Evolutionary conservation across 2,113 vertebrate genomes (phyloP), one percentile per base, ranked within the genome.

Genomic region (Percina caprodes): DNA sequence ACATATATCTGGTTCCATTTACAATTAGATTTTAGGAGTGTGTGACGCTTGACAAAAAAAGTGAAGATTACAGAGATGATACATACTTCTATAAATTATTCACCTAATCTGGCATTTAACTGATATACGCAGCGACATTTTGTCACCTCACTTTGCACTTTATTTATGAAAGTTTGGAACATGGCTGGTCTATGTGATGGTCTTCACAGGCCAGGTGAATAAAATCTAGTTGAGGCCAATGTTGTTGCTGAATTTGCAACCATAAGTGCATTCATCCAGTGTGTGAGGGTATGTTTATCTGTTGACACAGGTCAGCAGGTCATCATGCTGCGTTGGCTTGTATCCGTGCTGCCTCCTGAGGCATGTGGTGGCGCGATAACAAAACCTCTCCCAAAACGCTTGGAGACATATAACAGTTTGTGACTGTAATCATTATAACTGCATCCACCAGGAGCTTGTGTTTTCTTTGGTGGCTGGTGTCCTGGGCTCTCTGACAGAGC

Each of bases 401-500:
- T 1, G 24, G 1, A 80, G 51, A 33, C 42, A 49, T 59, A 19
- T 48, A 69, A 58, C 66, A 13, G 59, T 45, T 68, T 59, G 11
- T 5, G 35, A 60, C 46, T 30, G 60, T 58, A 62, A 68, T 68
- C 58, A 30, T 66, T 6, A 9, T 59, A 74, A 65, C 18, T 21
- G 23, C 48, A 72, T 58, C 46, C 46, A 7, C 26, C 7, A 14
- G 48, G 67, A 56, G 11, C 24, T 16, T 49, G 48, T 45, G 46
- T 15, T 59, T 74, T 66, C 48, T 67, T 55, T 55, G 59, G 33
- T 61, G 77, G 13, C 45, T 61, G 77, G 63, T 24, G n/a, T 74
- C 52, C 42, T 6, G 2, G 7, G 35, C 48, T 82, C 48, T 56
- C 62, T 61, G 88, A 89, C 86, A 79, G 19, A 89, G 46, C 79